Evolutionary conservation across 2,113 vertebrate species (phyloP), one percentile per base, ranked within the genome.

Genomic region (Varanus salvator): DNA sequence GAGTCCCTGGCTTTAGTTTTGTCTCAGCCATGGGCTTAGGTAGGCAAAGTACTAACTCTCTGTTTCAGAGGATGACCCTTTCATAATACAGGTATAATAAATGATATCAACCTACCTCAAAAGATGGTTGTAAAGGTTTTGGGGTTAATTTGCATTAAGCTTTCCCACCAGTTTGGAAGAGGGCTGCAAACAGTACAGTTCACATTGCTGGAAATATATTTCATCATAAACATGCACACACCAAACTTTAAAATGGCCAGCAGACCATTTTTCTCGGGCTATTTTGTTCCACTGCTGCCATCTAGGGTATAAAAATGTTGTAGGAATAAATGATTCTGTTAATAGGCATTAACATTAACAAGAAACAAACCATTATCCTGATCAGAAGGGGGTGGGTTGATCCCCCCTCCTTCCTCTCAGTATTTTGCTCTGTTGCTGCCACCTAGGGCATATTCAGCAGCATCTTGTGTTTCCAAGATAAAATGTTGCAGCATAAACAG

Each of bases 231-330:
- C 54, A 77, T 69, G 54, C 64, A 23, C 17, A 27, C 4, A 50
- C 29, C n/a, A 84, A 64, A 89, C 27, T 50, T 76, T 66, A 66
- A 34, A 25, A 89, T 48, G 34, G 75, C 44, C 4, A 68, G 38
- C 4, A 50, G 48, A 84, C 14, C 23, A 76, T 76, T 38, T 57
- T 81, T 60, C 15, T 92, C 85, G 83, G n/a, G 96, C 19, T 74
- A 95, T 92, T 94, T 96, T 96, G 96, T 96, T 96, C 92, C 95
- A 81, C 91, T 97, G 96, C 96, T 97, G 97, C 97, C 97, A 97
- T 95, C 97, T 97, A 97, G 96, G 94, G 97, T 90, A 90, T 68
- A 91, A 89, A 85, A 90, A 71, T 88, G 95, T 52, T 69, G 84
- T 85, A 27, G 23, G 60, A 69, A 84, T 86, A 91, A 89, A 68